Conservation (phyloP, 2,888 invertebrate genomes). For the Iselma pallidipennis region DNA sequence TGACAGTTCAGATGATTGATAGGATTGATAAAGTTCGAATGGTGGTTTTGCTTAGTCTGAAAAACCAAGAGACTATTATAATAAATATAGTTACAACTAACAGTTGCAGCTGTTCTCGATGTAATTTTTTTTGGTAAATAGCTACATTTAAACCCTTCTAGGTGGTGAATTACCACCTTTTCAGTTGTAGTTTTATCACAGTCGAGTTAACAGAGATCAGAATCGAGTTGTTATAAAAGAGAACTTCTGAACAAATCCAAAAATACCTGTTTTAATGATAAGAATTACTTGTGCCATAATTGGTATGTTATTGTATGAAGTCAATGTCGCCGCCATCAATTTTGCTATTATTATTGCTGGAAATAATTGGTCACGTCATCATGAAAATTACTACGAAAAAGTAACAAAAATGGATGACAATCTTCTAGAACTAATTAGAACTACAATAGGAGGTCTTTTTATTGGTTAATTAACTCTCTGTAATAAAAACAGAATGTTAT, state of each 20-base stretch:
- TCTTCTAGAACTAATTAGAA: not conserved
- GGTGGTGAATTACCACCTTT: not conserved
- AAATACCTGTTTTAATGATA: not conserved
- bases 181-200: too few species aligned
- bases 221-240: not conserved
- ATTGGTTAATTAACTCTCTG: not conserved
- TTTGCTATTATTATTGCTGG: not conserved
- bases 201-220: too few species aligned
- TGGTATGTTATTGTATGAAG: not conserved
- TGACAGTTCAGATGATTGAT: conserved; percentile 34
- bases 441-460: not conserved
- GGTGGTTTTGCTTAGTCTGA: conserved; percentile 20
- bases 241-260: not conserved
- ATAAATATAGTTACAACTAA: conserved; percentile 3
- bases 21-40: conserved; percentile 32
- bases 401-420: not conserved
- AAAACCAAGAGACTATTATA: conserved; percentile 13
- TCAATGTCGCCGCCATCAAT: not conserved
- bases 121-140: not conserved
- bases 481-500: not conserved
- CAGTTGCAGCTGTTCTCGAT: conserved; percentile 5
- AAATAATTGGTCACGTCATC: not conserved
- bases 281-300: not conserved
- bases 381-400: not conserved
- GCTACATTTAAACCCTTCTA: not conserved